Conservation (phyloP, 2,888 invertebrate genomes). For the Smittia sp. region DNA sequence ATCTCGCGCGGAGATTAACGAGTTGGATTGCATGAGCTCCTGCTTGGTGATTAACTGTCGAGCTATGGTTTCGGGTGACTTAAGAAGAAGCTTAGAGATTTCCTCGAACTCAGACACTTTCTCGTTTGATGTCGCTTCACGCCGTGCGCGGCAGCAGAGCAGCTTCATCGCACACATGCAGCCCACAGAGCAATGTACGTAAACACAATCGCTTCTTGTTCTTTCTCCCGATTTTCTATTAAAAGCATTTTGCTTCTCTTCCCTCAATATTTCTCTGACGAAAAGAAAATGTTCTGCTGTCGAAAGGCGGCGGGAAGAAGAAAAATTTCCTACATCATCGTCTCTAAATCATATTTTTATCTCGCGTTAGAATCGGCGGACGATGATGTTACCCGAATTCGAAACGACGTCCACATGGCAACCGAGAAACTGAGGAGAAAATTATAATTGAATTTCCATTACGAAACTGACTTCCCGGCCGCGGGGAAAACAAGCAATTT, state of each 20-base stretch:
- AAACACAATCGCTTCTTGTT: conserved; percentile 2
- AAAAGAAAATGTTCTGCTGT: not conserved
- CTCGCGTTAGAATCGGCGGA: not conserved
- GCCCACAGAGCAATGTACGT: not conserved
- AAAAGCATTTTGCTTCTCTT: not conserved
- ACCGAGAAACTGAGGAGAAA: not conserved
- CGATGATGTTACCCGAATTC: not conserved
- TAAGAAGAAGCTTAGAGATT: no score
- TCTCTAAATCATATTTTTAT: not conserved
- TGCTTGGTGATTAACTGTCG: no score
- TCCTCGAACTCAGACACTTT: not conserved
- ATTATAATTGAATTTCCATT: not conserved
- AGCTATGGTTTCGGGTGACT: no score
- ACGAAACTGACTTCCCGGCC: not conserved
- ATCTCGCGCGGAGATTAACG: no score
- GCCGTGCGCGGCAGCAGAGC: not conserved
- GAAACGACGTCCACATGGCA: not conserved
- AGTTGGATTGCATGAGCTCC: no score
- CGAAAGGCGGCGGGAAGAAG: not conserved
- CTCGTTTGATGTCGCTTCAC: not conserved
- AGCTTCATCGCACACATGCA: not conserved
- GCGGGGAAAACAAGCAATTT: not conserved
- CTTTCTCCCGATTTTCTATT: not conserved
- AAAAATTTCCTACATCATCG: not conserved
- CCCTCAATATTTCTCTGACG: not conserved